phyloP scores from a whole-genome alignment of 2,797 vertebrate genomes.

The Mus spretus region DNA sequence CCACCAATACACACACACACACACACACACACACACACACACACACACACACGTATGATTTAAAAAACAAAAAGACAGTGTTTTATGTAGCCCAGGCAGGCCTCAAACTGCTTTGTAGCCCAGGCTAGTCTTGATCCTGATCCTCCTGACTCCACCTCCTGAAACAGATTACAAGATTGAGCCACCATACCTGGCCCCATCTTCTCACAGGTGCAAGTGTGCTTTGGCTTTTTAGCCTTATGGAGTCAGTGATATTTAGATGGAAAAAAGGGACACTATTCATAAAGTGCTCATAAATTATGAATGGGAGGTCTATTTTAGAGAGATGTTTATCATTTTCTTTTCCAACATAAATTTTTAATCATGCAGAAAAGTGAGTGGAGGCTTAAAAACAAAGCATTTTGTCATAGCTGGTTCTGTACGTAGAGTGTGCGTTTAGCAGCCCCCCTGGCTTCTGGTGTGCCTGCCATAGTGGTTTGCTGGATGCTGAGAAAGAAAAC shows the following conservation, averaged over 20 bases:
- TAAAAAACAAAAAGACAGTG: not conserved
- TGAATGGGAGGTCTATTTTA: constrained; percentile 53
- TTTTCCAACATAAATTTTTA: constrained; percentile 61
- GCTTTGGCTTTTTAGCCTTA: not conserved
- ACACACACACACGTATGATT: not conserved
- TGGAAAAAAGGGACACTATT: not conserved
- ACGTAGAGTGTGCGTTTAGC: accelerated
- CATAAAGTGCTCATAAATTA: constrained; percentile 44
- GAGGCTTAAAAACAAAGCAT: not conserved
- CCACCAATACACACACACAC: not conserved
- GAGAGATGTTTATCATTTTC: constrained; percentile 27
- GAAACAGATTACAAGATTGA: not conserved
- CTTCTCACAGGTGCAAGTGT: not conserved
- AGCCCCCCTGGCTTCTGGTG: accelerated
- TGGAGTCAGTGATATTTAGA: not conserved
- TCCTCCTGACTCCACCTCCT: not conserved
- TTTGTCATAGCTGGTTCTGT: not conserved
- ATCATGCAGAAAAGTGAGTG: constrained; percentile 14
- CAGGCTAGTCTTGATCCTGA: not conserved
- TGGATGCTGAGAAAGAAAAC: too few species aligned
- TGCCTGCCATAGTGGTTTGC: not conserved
- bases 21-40: not conserved
- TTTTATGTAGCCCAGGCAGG: not conserved
- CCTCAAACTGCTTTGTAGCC: not conserved
- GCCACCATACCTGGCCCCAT: not conserved